phyloP scores from a whole-genome alignment of 2,888 invertebrate species.

The Gerris lacustris region DNA sequence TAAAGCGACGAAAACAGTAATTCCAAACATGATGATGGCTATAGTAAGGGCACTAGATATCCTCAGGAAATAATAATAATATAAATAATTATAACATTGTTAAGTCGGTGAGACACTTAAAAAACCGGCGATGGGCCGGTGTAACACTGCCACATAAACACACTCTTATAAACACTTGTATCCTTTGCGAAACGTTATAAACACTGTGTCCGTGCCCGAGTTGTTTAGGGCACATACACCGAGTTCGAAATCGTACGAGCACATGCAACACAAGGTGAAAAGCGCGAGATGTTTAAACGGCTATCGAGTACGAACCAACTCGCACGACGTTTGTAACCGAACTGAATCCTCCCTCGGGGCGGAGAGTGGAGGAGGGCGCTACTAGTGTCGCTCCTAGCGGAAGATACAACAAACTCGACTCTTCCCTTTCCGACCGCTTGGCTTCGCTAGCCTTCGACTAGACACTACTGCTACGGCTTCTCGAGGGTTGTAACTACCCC shows the following conservation, averaged over 20 bases:
- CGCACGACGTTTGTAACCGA: constrained; percentile 2
- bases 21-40: not conserved
- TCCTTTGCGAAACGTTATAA: constrained; percentile 1
- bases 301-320: constrained; percentile 1
- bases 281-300: not conserved
- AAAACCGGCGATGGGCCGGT: not conserved
- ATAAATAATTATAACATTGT: constrained; percentile 1
- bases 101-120: constrained; percentile 1
- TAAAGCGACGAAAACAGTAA: constrained; percentile 5
- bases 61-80: not conserved
- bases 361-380: not conserved
- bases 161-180: not conserved
- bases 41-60: not conserved
- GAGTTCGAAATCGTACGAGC: constrained; percentile 5
- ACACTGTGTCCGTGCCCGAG: not conserved
- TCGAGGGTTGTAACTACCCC: not conserved
- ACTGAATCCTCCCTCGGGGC: constrained; percentile 1
- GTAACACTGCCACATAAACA: not conserved
- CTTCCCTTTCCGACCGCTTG: too few species aligned
- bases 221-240: not conserved
- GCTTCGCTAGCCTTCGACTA: too few species aligned
- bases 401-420: not conserved
- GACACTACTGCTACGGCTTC: too few species aligned
- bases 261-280: not conserved
- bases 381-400: not conserved